These are phyloP conservation scores for Platyrinchus mystaceus DNA, from an alignment of 2,797 vertebrate genomes.

Conservation along the genomic window DNA sequence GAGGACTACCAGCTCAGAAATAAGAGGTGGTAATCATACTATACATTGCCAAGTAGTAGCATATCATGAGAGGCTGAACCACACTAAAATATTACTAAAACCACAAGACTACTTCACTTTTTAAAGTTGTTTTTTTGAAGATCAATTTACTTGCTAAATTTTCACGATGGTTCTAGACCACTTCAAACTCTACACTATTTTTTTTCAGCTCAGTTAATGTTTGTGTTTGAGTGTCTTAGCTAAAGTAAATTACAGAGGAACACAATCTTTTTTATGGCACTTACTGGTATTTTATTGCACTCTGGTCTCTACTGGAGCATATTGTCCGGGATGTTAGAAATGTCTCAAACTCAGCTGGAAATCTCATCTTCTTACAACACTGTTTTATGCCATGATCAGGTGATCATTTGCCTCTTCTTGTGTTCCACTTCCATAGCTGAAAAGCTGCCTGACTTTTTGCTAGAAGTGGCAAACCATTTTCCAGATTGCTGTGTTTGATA, in stretches of 20 bases:
- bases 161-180: neutral
- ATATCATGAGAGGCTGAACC: neutral
- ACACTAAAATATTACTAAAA: neutral
- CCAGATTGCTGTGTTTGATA: neutral
- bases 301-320: neutral
- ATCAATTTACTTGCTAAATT: neutral
- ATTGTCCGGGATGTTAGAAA: neutral
- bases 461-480: neutral
- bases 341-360: neutral
- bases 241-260: neutral
- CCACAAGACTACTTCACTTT: neutral
- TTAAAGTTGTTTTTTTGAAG: neutral
- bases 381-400: neutral
- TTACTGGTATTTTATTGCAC: neutral
- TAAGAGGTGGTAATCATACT: neutral
- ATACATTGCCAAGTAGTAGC: neutral
- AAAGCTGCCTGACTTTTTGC: neutral
- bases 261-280: neutral
- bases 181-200: neutral
- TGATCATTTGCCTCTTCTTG: neutral
- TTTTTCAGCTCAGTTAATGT: neutral
- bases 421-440: neutral
- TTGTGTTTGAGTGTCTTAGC: neutral
- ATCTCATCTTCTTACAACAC: neutral
- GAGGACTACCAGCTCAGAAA: neutral